phyloP scores from a whole-genome alignment of 2,113 vertebrate genomes.

The Symphodus melops region DNA sequence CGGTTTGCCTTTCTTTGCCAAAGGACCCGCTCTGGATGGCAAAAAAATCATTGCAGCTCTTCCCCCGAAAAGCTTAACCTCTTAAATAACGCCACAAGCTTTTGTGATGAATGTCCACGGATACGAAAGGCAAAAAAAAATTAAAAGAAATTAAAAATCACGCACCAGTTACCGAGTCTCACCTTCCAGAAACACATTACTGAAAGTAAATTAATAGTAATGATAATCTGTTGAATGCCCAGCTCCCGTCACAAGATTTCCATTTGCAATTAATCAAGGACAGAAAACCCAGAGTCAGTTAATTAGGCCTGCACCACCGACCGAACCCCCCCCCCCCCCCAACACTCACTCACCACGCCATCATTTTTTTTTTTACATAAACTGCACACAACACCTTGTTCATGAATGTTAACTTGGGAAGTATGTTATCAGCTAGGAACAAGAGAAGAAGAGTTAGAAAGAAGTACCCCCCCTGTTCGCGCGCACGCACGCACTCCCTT shows the following conservation, averaged over 20 bases:
- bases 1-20: conserved; percentile 51
- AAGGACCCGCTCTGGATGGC: conserved; percentile 34
- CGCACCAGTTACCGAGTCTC: not conserved
- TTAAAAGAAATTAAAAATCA: no score
- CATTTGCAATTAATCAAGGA: conserved; percentile 58
- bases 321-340: no score
- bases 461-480: not conserved
- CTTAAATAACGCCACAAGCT: conserved; percentile 21
- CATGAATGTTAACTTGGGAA: not conserved
- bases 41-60: conserved; percentile 21
- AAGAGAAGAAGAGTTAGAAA: conserved; percentile 1
- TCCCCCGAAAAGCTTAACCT: conserved; percentile 3
- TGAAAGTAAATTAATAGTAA: conserved; percentile 35
- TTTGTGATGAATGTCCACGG: not conserved
- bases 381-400: not conserved
- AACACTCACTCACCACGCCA: not conserved
- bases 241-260: conserved; percentile 31
- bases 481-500: conserved; percentile 34
- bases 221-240: conserved; percentile 68
- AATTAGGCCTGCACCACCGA: conserved; percentile 31
- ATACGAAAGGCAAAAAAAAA: not conserved
- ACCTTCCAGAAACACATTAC: conserved; percentile 2
- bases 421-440: not conserved
- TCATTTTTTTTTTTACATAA: no score
- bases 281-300: conserved; percentile 53